phyloP scores from a whole-genome alignment of 2,888 invertebrate genomes.

The Hydrotaea cyrtoneurina region DNA sequence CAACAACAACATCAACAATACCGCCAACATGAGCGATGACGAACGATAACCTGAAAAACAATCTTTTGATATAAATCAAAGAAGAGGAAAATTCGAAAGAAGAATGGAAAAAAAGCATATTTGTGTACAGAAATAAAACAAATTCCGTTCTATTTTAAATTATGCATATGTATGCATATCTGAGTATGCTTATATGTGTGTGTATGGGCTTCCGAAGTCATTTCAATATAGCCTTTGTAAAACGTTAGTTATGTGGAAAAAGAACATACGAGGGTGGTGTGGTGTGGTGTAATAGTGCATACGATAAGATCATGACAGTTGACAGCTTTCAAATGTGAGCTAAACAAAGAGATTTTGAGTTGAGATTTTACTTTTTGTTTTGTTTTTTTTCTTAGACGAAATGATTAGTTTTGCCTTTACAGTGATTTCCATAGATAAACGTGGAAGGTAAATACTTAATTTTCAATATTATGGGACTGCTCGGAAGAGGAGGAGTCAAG shows the following conservation, averaged over 20 bases:
- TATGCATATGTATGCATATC: background rate
- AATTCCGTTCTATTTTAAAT: conserved; percentile 9
- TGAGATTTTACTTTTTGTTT: too few species aligned
- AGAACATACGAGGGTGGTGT: background rate
- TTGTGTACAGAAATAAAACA: conserved; percentile 2
- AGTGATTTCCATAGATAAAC: too few species aligned
- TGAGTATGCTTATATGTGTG: too few species aligned
- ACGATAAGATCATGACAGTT: too few species aligned
- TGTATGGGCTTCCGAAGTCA: background rate
- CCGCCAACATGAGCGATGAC: background rate
- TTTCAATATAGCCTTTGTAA: background rate
- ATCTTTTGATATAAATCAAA: conserved; percentile 47
- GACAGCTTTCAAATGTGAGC: too few species aligned
- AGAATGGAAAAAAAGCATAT: background rate
- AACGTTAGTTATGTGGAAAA: background rate
- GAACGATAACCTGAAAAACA: conserved; percentile 42
- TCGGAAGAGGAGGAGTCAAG: too few species aligned
- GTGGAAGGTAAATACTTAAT: too few species aligned
- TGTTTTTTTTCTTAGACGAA: too few species aligned
- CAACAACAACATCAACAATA: background rate
- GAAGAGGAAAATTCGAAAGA: conserved; percentile 1
- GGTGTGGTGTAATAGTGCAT: too few species aligned
- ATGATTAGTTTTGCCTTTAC: too few species aligned
- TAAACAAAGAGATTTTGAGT: too few species aligned
- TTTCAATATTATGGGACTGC: too few species aligned